Evolutionary conservation across 2,888 invertebrate genomes (phyloP).

Genomic region (Drosophila ustulata): DNA sequence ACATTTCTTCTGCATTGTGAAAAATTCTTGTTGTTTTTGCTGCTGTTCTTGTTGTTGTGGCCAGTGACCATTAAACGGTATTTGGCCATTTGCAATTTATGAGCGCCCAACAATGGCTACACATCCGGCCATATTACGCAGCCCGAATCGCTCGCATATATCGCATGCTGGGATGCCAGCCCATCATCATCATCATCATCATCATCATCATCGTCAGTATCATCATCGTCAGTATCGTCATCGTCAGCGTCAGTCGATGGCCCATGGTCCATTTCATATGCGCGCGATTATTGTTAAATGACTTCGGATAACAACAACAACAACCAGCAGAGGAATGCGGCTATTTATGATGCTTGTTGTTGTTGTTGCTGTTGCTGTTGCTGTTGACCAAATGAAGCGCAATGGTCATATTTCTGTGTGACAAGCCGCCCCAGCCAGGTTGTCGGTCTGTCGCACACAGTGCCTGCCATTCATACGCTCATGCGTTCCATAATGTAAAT

Average conservation of each 20-base stretch:
- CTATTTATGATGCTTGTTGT: slow-evolving; percentile 45
- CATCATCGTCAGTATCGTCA: slow-evolving; percentile 5
- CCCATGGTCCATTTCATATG: slow-evolving; percentile 64
- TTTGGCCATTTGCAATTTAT: slow-evolving; percentile 83
- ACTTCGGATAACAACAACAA: slow-evolving; percentile 52
- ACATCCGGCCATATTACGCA: slow-evolving; percentile 56
- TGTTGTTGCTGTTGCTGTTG: slow-evolving; percentile 53
- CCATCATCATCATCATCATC: slow-evolving; percentile 13
- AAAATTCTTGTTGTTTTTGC: slow-evolving; percentile 21
- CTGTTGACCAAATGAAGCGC: slow-evolving; percentile 60
- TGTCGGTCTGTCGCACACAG: slow-evolving; percentile 1
- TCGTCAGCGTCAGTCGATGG: slow-evolving; percentile 31
- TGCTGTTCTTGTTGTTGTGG: slow-evolving; percentile 38
- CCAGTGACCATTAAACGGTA: slow-evolving; percentile 80
- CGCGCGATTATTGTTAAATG: slow-evolving; percentile 70
- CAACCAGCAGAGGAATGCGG: slow-evolving; percentile 16
- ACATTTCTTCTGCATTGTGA: slow-evolving; percentile 6
- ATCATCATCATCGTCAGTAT: slow-evolving; percentile 5
- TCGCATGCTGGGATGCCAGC: slow-evolving; percentile 1
- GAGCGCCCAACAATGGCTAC: slow-evolving; percentile 67
- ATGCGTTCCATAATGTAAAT: slow-evolving; percentile 34
- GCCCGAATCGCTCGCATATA: slow-evolving; percentile 17
- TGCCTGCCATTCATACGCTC: slow-evolving; percentile 21
- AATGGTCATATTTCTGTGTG: slow-evolving; percentile 51
- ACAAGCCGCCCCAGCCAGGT: slow-evolving; percentile 19